Evolutionary conservation across 2,888 invertebrate genomes (phyloP), one percentile per base, ranked within the genome.

Genomic region (Ethmia dodecea): DNA sequence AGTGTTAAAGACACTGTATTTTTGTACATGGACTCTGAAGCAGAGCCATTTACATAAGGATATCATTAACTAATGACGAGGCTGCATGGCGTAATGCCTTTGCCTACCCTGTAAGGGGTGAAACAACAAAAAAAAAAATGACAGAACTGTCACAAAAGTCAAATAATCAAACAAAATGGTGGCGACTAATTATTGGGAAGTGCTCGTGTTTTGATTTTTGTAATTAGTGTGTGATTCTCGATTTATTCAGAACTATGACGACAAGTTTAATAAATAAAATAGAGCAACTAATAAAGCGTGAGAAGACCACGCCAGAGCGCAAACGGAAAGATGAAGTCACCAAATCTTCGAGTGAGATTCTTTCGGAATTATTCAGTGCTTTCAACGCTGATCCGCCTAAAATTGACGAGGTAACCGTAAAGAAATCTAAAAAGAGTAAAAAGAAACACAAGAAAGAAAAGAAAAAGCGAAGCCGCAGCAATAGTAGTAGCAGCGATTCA

Each of bases 281-380:
- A 47, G 84, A 79, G 47, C 57, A 71, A 45, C 51, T 86, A 38
- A 86, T 86, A 8, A 86, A 86, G 54, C 62, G 79, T 41, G 86
- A 86, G 45, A 81, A 79, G 43, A 74, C 78, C 1, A 78, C 84
- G 20, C 86, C 86, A 5, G 84, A 84, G 18, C 68, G 72, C 24
- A 75, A 74, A 45, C 60, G 58, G 40, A 81, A 80, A 57, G 76
- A 75, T 47, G 84, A 83, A 38, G 63, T 72, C 6, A 64, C 83
- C 20, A 93, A 93, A 65, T 91, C 92, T 5, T 93, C 93, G 0
- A 91, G 89, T 62, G 94, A 95, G 74, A 94, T 95, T 55, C 84
- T 95, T 12, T 92, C 94, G 0, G 95, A 95, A 72, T 78, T 95
- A 1, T 95, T 95, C 58, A 88, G 92, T 54, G 92, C 90, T 13